Percentiles rank a stretch among this genome's conserved stretches.
phyloP scores from a whole-genome alignment of 1,140 invertebrate genomes.

The Drosophila triauraria region DNA sequence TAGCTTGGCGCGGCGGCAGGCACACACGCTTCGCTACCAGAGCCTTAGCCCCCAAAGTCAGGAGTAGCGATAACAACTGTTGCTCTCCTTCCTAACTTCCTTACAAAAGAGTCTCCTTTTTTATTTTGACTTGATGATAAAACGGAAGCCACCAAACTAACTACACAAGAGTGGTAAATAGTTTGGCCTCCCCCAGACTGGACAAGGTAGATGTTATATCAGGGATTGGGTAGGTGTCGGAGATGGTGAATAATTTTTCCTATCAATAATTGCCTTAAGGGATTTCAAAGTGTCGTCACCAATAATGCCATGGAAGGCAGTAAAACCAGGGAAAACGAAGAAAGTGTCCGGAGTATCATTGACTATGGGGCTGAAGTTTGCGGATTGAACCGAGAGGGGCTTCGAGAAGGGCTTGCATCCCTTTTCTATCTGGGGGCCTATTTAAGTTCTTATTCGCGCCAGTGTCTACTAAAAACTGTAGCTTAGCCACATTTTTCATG shows the following conservation, averaged over 20 bases:
- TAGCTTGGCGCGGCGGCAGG: too few species aligned
- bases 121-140: too few species aligned
- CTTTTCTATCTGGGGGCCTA: constrained; percentile 5
- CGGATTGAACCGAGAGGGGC: constrained; percentile 6
- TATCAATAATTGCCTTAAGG: constrained; percentile 4
- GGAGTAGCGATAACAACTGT: too few species aligned
- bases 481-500: constrained; percentile 3
- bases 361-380: background rate
- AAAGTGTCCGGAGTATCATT: too few species aligned
- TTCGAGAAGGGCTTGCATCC: background rate
- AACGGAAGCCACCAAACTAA: too few species aligned
- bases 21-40: too few species aligned
- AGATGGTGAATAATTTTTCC: constrained; percentile 5
- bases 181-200: background rate
- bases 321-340: background rate
- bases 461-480: constrained; percentile 19
- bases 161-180: constrained; percentile 4
- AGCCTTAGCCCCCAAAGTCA: too few species aligned
- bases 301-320: constrained; percentile 22
- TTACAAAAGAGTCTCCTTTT: too few species aligned
- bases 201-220: constrained; percentile 17
- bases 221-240: constrained; percentile 8
- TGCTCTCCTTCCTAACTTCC: too few species aligned
- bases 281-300: constrained; percentile 10
- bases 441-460: constrained; percentile 32